Percentiles rank a stretch among this genome's conserved stretches.
Evolutionary conservation across 2,888 invertebrate species (phyloP).

Genomic region (Dicycla oo): DNA sequence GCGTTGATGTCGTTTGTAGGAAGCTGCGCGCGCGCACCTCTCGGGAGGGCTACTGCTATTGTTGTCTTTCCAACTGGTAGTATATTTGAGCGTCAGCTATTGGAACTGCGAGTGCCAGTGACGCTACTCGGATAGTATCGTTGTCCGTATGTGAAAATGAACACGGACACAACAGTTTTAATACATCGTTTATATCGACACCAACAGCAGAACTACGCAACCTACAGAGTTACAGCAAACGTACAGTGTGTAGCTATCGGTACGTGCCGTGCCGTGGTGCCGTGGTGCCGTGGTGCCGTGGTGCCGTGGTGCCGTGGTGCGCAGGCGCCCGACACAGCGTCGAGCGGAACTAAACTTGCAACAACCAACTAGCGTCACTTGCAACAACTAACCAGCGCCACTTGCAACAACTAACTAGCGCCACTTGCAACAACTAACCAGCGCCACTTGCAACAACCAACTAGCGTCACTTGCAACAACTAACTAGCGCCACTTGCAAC

Average conservation of each 20-base stretch:
- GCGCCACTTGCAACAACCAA: no score
- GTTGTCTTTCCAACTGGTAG: not conserved
- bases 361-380: constrained; percentile 2
- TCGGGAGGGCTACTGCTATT: no score
- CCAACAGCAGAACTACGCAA: not conserved
- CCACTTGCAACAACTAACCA: not conserved
- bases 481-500: no score
- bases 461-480: not conserved
- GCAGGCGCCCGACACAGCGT: not conserved
- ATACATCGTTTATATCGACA: not conserved
- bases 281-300: not conserved
- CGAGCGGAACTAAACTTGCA: constrained; percentile 5
- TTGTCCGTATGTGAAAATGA: no score
- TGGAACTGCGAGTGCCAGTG: not conserved
- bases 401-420: no score
- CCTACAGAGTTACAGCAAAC: not conserved
- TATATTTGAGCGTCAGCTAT: not conserved
- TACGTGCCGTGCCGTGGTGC: not conserved
- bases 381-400: no score
- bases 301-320: not conserved
- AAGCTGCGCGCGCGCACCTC: constrained; percentile 36
- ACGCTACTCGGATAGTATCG: not conserved
- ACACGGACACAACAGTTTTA: not conserved
- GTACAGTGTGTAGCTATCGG: not conserved
- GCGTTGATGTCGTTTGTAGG: constrained; percentile 68